Evolutionary conservation across 2,888 invertebrate species (phyloP), one percentile per base, ranked within the genome.

Genomic region (Neria commutata): DNA sequence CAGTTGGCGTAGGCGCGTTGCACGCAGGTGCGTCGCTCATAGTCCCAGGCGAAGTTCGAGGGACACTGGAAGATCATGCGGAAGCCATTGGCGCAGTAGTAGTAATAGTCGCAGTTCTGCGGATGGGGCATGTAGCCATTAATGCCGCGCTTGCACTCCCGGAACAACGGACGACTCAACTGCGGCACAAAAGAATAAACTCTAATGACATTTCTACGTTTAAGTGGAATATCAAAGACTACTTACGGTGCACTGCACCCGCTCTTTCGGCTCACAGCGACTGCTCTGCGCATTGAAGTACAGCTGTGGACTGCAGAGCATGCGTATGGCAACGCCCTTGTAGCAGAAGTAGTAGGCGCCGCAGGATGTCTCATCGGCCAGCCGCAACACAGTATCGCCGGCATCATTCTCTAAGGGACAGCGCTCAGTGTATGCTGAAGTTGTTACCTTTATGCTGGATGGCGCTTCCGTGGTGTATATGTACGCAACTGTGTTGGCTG

Each of bases 41-140:
- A 68, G 52, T 73, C 64, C 77, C 77, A 78, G 4, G 69, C 68
- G 56, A 67, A 73, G 29, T 68, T 64, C 5, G 61, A 54, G 0
- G 77, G 78, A 55, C 78, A 78, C 25, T 74, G 75, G 52, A 75
- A 72, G 33, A 78, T 65, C 50, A 72, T 67, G 42, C 71, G 63
- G 48, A 62, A 61, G n/a, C 77, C 77, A 62, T 73, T 70, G 23
- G 70, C 58, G 37, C 78, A 78, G 25, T 68, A 73, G 47, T 73
- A 73, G 56, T 74, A 77, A 49, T 73, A 77, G 19, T 69, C 70
- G 54, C 78, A 78, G 8, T 72, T 70, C 1, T 58, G 53, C 1
- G 74, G 67, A 66, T 78, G 70, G 4, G 73, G 70, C 62, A 73
- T 64, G 37, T 64, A 72, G 8, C 67, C 72, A 50, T 69, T 68